Base-by-base conservation (phyloP, 2,888 invertebrate genomes). In the Dexiosoma caninum region DNA sequence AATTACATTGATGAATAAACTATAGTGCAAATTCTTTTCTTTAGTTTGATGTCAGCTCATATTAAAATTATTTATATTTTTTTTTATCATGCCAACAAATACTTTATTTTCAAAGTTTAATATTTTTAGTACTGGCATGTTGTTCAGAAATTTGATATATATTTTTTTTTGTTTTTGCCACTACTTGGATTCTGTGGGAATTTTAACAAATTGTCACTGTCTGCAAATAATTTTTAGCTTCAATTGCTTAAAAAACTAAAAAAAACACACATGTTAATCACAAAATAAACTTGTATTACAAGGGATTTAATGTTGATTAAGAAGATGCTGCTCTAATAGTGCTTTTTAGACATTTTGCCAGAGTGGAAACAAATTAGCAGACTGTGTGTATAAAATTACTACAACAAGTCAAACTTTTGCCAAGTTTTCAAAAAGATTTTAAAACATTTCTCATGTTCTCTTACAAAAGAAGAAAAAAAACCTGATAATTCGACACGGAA, bases 171-270 rank as follows among this genome's bases (percentile, higher is more conserved):
- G 30, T 51, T 55, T 5, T 23, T 27, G 35, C 14, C 23, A 9
- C 16, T n/a, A 9, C 12, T n/a, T 19, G 19, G 44, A 55, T 30
- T 46, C 75, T 60, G 75, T 76, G 75, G 59, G 75, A 76, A 76
- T 53, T 44, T 44, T 0, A 16, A 35, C 75, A 76, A 67, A 59
- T 51, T 67, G 42, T 53, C 40, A 30, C 57, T 40, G 66, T 74
- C 57, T 66, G 51, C 32, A 51, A 46, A 60, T 60, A 76, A 67
- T 44, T 67, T 67, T 42, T 10, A 23, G 32, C n/a, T 74, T 55
- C 35, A 51, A 14, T 42, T 60, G 23, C 23, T 67, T 32, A 42
- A 32, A 42, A 44, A 27, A 59, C 2, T 2, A 37, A 49, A 27
- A 27, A 27, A 27, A 6, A 6, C 3, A 64, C 64, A 64, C 49